Conservation (phyloP, 2,888 invertebrate genomes). For the Trissoscelio sp. region DNA sequence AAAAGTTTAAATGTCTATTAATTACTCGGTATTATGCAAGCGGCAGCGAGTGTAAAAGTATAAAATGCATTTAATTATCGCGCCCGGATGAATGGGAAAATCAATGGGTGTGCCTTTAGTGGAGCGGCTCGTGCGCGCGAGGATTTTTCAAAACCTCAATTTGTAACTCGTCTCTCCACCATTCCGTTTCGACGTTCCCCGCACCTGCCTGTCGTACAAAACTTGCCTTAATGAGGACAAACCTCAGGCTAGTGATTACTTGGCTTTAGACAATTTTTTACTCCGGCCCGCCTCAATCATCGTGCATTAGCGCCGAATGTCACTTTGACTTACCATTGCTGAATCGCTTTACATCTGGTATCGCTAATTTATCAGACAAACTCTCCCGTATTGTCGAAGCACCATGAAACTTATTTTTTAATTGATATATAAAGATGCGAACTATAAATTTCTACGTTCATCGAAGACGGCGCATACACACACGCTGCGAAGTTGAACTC, state of each 20-base stretch:
- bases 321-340: conserved; percentile 18
- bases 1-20: conserved; percentile 82
- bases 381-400: conserved; percentile 22
- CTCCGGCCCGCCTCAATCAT: conserved; percentile 50
- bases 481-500: conserved; percentile 23
- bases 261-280: conserved; percentile 75
- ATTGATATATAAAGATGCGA: neutral
- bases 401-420: neutral
- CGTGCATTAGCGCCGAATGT: conserved; percentile 37
- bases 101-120: conserved; percentile 79
- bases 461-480: neutral
- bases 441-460: conserved; percentile 36
- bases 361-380: conserved; percentile 17
- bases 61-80: conserved; percentile 81
- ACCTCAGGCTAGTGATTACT: conserved; percentile 77
- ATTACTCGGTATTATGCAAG: conserved; percentile 78
- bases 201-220: conserved; percentile 64
- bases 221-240: conserved; percentile 77
- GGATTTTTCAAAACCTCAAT: conserved; percentile 78
- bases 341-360: conserved; percentile 10
- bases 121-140: conserved; percentile 73
- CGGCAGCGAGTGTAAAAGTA: conserved; percentile 73
- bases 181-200: conserved; percentile 62
- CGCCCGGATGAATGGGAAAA: conserved; percentile 78
- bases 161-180: conserved; percentile 72